Conservation (phyloP, 2,797 vertebrate species). For the Denticeps clupeoides region DNA sequence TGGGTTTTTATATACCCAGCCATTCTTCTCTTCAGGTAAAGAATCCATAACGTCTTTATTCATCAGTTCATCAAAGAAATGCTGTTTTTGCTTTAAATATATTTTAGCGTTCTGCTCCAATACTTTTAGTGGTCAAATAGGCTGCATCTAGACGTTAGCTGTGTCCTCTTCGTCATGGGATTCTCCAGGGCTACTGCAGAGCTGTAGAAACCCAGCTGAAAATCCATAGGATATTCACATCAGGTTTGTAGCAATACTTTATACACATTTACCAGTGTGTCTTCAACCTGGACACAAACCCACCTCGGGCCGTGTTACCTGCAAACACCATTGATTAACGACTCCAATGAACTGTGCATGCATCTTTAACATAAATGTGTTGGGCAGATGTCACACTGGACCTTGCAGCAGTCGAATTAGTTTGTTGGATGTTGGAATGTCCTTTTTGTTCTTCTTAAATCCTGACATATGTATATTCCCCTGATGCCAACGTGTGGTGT, state of each 20-base stretch:
- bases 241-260: slow-evolving; percentile 48
- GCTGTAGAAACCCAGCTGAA: slow-evolving; percentile 49
- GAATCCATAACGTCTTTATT: not conserved
- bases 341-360: slow-evolving; percentile 36
- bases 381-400: slow-evolving; percentile 10
- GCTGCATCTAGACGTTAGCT: slow-evolving; percentile 52
- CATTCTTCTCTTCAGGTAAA: not conserved
- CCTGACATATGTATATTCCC: not conserved
- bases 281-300: slow-evolving; percentile 31
- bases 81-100: slow-evolving; percentile 54
- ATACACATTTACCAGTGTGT: slow-evolving; percentile 32
- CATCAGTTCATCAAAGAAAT: slow-evolving; percentile 31
- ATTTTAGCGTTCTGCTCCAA: slow-evolving; percentile 60
- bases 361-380: slow-evolving; percentile 25
- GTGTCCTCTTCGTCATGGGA: slow-evolving; percentile 49
- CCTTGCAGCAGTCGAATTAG: slow-evolving; percentile 28
- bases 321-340: slow-evolving; percentile 10
- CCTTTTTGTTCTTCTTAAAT: slow-evolving; percentile 25
- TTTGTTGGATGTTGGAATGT: slow-evolving; percentile 25
- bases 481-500: slow-evolving; percentile 29
- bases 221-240: slow-evolving; percentile 44
- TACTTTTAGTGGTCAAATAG: slow-evolving; percentile 47
- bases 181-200: slow-evolving; percentile 46
- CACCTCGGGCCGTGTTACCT: slow-evolving; percentile 28
- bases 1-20: slow-evolving; percentile 9